A percentile compares a stretch with the other conserved stretches of the same genome.
Conservation (phyloP, 2,888 invertebrate species). For the Eustalomyia histrio region DNA sequence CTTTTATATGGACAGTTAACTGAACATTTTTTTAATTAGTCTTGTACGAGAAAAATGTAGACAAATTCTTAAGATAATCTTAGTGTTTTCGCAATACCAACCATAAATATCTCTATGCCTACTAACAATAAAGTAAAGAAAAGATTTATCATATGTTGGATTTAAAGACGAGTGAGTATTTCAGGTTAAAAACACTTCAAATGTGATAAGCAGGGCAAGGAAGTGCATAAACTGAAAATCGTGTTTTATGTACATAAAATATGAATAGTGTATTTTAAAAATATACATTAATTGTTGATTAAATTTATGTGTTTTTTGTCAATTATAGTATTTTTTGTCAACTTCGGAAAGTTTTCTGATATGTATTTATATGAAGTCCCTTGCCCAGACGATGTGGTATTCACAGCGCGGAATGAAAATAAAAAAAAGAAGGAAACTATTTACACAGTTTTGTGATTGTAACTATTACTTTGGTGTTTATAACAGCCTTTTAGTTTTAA, state of each 20-base stretch:
- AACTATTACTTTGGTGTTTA: conserved; percentile 29
- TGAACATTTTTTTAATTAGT: conserved; percentile 63
- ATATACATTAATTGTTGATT: too few species aligned
- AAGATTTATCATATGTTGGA: conserved; percentile 51
- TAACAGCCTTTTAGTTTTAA: neutral
- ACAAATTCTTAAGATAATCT: conserved; percentile 65
- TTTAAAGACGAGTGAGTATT: conserved; percentile 22
- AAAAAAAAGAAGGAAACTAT: neutral
- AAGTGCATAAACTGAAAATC: too few species aligned
- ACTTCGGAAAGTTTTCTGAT: too few species aligned
- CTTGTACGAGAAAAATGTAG: conserved; percentile 57
- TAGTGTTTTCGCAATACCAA: conserved; percentile 27
- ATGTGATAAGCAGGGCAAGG: too few species aligned
- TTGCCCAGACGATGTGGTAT: too few species aligned
- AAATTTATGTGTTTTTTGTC: too few species aligned
- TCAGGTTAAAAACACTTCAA: conserved; percentile 2
- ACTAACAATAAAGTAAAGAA: conserved; percentile 13
- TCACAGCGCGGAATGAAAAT: neutral
- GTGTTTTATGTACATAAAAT: too few species aligned
- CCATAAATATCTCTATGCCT: neutral
- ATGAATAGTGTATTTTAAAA: too few species aligned
- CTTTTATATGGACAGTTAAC: conserved; percentile 32
- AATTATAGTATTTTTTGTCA: too few species aligned
- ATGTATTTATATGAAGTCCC: too few species aligned
- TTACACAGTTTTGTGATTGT: conserved; percentile 6